phyloP scores from a whole-genome alignment of 2,113 vertebrate species.

The Laticauda colubrina region DNA sequence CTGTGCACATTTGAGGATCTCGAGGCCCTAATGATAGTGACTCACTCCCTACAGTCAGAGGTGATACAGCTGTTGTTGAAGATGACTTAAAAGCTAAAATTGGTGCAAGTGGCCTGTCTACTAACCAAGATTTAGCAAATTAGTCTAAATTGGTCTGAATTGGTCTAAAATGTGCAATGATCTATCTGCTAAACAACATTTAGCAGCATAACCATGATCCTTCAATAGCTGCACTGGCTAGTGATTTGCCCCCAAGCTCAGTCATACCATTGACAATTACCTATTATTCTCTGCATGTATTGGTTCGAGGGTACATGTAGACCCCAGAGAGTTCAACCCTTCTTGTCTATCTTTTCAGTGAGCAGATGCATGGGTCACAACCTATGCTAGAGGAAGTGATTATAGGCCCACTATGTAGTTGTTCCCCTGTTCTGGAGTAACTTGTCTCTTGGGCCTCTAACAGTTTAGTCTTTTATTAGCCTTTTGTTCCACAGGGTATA shows the following conservation, averaged over 20 bases:
- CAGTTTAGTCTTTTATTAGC: background rate
- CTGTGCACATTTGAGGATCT: background rate
- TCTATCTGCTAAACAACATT: background rate
- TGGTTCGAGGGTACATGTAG: background rate
- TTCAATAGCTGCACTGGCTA: background rate
- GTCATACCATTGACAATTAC: background rate
- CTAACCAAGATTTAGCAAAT: background rate
- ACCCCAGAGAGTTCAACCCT: background rate
- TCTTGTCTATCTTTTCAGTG: background rate
- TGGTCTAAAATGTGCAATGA: background rate
- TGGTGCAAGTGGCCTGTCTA: background rate
- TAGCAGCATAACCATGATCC: background rate
- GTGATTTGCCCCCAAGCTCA: background rate
- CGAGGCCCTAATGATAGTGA: background rate
- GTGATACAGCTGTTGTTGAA: background rate
- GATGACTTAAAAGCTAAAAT: background rate
- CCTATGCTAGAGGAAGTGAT: background rate
- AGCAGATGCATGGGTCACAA: background rate
- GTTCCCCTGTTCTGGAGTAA: background rate
- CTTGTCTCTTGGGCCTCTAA: background rate
- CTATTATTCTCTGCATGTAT: background rate
- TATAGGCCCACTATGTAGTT: background rate
- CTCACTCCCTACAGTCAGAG: background rate
- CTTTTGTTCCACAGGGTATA: background rate
- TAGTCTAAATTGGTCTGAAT: background rate